Conservation (phyloP, 2,888 invertebrate species). For the Dexiosoma caninum region DNA sequence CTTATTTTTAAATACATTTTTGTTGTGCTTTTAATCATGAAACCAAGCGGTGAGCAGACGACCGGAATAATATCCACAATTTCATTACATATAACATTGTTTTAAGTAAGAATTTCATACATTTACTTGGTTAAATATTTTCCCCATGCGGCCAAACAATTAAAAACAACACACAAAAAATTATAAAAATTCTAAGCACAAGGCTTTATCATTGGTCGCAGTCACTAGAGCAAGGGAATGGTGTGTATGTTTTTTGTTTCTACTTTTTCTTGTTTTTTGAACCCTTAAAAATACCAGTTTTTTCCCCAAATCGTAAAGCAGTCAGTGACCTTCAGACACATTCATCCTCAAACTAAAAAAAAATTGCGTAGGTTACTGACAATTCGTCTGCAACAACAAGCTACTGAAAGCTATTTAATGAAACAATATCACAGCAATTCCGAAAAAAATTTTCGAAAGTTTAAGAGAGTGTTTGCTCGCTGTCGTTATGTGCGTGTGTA, state of each 20-base stretch:
- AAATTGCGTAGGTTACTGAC: constrained; percentile 51
- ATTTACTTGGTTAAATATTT: not conserved
- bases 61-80: too few relatives aligned
- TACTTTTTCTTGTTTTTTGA: not conserved
- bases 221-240: not conserved
- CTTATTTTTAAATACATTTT: too few relatives aligned
- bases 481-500: not conserved
- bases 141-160: not conserved
- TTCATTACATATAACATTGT: too few relatives aligned
- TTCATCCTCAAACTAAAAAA: not conserved
- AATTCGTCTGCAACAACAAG: constrained; percentile 3
- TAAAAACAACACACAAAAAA: not conserved
- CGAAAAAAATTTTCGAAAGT: too few relatives aligned
- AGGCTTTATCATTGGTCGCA: not conserved
- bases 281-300: constrained; percentile 34
- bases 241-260: not conserved
- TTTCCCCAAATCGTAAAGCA: constrained; percentile 20
- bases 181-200: not conserved
- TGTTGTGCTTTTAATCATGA: too few relatives aligned
- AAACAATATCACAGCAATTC: constrained; percentile 1
- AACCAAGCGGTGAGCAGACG: too few relatives aligned
- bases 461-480: not conserved
- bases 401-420: constrained; percentile 5
- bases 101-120: too few relatives aligned
- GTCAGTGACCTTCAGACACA: constrained; percentile 53